Evolutionary conservation across 2,113 vertebrate genomes (phyloP).

Genomic region (Pluvialis apricaria): DNA sequence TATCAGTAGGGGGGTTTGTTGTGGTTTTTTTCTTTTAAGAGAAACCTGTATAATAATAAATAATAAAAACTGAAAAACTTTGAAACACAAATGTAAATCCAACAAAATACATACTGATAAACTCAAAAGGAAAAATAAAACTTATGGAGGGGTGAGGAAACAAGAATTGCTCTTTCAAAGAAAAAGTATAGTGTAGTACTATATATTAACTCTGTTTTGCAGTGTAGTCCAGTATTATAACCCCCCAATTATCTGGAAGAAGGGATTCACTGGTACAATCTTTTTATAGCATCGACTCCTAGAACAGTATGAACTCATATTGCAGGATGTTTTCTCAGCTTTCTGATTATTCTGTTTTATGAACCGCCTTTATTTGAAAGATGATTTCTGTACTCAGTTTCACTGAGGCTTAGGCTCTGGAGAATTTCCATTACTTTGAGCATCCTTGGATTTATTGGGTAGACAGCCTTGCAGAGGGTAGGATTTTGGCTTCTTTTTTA

Average conservation of each 20-base stretch:
- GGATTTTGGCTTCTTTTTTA: not conserved
- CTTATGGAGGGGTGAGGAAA: not conserved
- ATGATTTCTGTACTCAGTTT: not conserved
- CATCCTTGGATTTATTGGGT: not conserved
- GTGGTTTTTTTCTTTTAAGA: not conserved
- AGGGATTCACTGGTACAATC: not conserved
- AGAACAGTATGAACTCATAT: not conserved
- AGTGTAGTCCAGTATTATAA: not conserved
- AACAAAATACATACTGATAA: not conserved
- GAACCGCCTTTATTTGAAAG: not conserved
- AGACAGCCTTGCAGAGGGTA: not conserved
- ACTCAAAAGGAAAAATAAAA: not conserved
- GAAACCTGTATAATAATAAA: not conserved
- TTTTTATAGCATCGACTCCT: not conserved
- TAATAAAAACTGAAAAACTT: not conserved
- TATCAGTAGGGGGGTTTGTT: not conserved
- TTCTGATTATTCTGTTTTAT: slow-evolving; percentile 4
- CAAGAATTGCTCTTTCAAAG: not conserved
- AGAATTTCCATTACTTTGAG: not conserved
- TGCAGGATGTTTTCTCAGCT: slow-evolving; percentile 8
- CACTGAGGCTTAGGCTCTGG: not conserved
- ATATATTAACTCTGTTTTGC: not conserved
- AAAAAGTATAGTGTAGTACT: not conserved
- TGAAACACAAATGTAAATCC: not conserved
- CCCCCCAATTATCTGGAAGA: not conserved